Evolutionary conservation across 2,888 invertebrate species (phyloP).

Genomic region (Lasioglossum zephyrum): DNA sequence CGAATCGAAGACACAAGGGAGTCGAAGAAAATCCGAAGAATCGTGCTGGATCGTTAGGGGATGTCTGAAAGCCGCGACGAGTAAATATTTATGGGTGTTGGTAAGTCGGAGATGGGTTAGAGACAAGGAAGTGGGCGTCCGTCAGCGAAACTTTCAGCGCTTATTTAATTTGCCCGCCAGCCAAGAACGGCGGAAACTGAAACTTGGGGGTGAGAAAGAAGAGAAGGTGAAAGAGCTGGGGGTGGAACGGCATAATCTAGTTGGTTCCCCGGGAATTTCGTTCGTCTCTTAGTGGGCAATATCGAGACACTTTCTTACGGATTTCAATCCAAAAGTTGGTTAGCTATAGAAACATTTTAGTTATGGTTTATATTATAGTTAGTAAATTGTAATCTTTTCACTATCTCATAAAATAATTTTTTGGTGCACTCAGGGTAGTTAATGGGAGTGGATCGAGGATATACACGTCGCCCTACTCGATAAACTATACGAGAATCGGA

Average conservation of each 20-base stretch:
- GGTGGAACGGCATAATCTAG: constrained; percentile 25
- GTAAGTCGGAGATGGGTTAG: neutral
- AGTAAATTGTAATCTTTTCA: no score
- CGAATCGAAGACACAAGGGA: neutral
- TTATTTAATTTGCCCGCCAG: constrained; percentile 34
- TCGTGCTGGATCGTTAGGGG: neutral
- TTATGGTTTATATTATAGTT: no score
- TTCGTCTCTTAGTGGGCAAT: constrained; percentile 41
- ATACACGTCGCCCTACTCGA: constrained; percentile 26
- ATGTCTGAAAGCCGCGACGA: neutral
- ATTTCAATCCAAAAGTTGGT: constrained; percentile 26
- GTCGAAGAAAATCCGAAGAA: neutral
- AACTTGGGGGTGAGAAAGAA: neutral
- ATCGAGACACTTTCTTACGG: constrained; percentile 17
- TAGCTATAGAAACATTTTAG: neutral
- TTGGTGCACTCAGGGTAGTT: neutral
- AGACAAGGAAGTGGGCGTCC: neutral
- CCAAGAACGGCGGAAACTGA: constrained; percentile 24
- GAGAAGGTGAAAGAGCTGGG: neutral
- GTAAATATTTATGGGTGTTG: neutral
- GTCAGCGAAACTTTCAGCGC: constrained; percentile 24
- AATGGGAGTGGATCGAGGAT: constrained; percentile 4
- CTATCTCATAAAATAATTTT: neutral
- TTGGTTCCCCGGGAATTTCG: constrained; percentile 37
- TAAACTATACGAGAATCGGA: constrained; percentile 31